A percentile compares a stretch with the other conserved stretches of the same genome.
Conservation (phyloP, 2,888 invertebrate genomes). For the Miltochrista miniata region DNA sequence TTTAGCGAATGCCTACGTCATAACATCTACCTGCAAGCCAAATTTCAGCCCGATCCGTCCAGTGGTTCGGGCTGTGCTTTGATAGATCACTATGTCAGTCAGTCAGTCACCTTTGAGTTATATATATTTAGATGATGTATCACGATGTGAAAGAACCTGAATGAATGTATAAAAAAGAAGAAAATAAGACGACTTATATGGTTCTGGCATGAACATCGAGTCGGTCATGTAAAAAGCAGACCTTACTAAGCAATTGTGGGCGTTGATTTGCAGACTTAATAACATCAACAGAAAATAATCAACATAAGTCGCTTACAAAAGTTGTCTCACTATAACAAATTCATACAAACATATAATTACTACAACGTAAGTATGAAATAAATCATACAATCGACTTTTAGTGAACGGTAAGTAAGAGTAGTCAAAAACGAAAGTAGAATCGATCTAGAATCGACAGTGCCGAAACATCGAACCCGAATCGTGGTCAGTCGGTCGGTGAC, state of each 20-base stretch:
- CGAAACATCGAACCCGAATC: conserved; percentile 74
- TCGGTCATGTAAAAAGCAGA: background rate
- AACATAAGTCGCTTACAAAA: conserved; percentile 15
- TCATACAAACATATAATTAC: conserved; percentile 34
- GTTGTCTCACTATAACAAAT: conserved; percentile 28
- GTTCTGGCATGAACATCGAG: too few species aligned
- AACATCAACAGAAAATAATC: conserved; percentile 26
- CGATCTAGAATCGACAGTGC: conserved; percentile 78
- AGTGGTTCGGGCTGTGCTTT: too few species aligned
- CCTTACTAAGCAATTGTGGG: background rate
- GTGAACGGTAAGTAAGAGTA: conserved; percentile 76
- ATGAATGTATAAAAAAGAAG: too few species aligned
- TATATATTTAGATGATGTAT: too few species aligned
- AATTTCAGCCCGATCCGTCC: too few species aligned
- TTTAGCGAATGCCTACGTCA: too few species aligned
- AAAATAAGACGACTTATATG: too few species aligned
- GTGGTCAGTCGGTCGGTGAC: conserved; percentile 82
- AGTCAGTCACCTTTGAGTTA: too few species aligned
- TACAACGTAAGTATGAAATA: conserved; percentile 48
- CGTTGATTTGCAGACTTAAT: conserved; percentile 8
- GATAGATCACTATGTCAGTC: too few species aligned
- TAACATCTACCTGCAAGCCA: too few species aligned
- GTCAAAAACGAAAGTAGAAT: conserved; percentile 83
- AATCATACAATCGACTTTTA: conserved; percentile 61
- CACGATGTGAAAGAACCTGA: too few species aligned